Conservation (phyloP, 2,888 invertebrate genomes). For the Bedellia somnulentella region DNA sequence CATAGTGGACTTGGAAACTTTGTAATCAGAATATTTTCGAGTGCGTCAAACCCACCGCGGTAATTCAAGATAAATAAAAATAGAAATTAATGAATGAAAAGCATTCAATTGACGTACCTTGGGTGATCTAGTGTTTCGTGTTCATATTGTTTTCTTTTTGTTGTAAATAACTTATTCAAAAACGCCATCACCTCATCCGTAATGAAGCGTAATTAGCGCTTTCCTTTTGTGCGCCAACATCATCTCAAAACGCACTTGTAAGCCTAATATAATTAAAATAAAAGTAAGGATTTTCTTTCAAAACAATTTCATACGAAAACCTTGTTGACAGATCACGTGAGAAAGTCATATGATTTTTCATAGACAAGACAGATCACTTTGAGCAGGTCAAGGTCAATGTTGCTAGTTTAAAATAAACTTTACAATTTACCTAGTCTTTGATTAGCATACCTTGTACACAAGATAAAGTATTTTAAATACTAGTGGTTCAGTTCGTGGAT, state of each 20-base stretch:
- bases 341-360: conserved; percentile 52
- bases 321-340: conserved; percentile 13
- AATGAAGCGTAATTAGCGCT: conserved; percentile 17
- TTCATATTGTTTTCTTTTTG: conserved; percentile 60
- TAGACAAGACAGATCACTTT: conserved; percentile 22
- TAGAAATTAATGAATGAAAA: conserved; percentile 38
- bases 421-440: no score
- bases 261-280: no score
- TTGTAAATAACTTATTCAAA: conserved; percentile 71
- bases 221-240: no score
- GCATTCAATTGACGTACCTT: conserved; percentile 48
- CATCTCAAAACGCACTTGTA: no score
- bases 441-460: no score
- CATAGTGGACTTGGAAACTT: no score
- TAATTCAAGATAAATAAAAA: conserved; percentile 27
- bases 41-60: conserved; percentile 28
- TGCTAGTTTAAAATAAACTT: no score
- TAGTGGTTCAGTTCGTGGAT: no score
- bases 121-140: conserved; percentile 39
- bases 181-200: conserved; percentile 67
- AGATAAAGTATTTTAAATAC: no score
- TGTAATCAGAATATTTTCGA: no score
- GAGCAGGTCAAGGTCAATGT: conserved; percentile 14
- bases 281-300: no score
- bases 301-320: conserved; percentile 5